phyloP scores from a whole-genome alignment of 2,888 invertebrate species.

The Watsonalla cultraria region DNA sequence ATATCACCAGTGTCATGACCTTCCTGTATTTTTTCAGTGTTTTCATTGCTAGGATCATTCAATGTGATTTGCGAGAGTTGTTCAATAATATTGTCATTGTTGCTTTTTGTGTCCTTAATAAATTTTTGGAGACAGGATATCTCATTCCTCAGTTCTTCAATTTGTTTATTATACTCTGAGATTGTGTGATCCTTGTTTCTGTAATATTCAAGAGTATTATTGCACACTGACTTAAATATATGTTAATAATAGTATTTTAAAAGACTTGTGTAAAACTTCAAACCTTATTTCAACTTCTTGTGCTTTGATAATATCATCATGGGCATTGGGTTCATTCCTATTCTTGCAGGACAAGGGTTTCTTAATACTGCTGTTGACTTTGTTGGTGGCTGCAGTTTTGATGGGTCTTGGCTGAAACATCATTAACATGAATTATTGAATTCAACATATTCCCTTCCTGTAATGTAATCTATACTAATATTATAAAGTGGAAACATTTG shows the following conservation, averaged over 20 bases:
- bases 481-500: too few relatives aligned
- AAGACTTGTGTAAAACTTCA: conserved; percentile 7
- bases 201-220: conserved; percentile 18
- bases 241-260: too few relatives aligned
- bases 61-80: conserved; percentile 28
- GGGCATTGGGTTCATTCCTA: conserved; percentile 28
- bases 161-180: conserved; percentile 61
- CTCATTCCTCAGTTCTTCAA: conserved; percentile 63
- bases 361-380: conserved; percentile 37
- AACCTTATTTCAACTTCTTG: conserved; percentile 72
- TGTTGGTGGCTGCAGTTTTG: conserved; percentile 29
- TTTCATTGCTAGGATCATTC: conserved; percentile 5
- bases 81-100: conserved; percentile 29
- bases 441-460: too few relatives aligned
- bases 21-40: conserved; percentile 3
- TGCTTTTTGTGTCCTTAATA: conserved; percentile 26
- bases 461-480: too few relatives aligned
- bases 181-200: conserved; percentile 71
- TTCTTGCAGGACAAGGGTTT: conserved; percentile 28
- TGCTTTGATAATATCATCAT: conserved; percentile 56
- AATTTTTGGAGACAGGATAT: conserved; percentile 46
- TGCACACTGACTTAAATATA: not conserved
- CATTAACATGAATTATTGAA: too few relatives aligned
- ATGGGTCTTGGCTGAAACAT: conserved; percentile 55
- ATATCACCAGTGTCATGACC: not conserved